Conservation (phyloP, 1,140 invertebrate genomes). For the Drusus annulatus region DNA sequence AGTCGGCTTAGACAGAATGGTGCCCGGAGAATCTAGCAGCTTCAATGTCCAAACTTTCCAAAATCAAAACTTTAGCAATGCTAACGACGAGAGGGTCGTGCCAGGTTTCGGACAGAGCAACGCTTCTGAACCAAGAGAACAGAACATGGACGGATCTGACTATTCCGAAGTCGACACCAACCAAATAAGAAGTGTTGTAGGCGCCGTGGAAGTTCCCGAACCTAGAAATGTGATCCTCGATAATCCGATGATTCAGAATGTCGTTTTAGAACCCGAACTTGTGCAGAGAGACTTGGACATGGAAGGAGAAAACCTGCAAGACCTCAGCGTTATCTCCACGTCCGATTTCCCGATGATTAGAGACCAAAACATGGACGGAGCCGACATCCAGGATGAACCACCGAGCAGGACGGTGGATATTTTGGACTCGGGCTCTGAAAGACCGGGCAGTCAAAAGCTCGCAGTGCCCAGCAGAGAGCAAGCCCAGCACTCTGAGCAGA, state of each 20-base stretch:
- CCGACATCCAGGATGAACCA: slow-evolving; percentile 58
- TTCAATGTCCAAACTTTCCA: slow-evolving; percentile 62
- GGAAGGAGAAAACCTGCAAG: slow-evolving; percentile 75
- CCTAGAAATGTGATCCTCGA: slow-evolving; percentile 50
- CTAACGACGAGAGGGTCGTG: slow-evolving; percentile 68
- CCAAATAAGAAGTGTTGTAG: slow-evolving; percentile 63
- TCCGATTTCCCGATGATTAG: slow-evolving; percentile 63
- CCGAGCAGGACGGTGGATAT: slow-evolving; percentile 14
- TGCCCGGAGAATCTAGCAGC: slow-evolving; percentile 68
- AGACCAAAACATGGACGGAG: slow-evolving; percentile 64
- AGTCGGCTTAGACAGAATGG: slow-evolving; percentile 68
- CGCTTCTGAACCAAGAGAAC: slow-evolving; percentile 66
- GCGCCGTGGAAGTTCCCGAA: slow-evolving; percentile 61
- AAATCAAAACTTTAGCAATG: slow-evolving; percentile 63
- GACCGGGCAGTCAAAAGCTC: slow-evolving; percentile 29
- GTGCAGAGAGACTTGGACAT: slow-evolving; percentile 70
- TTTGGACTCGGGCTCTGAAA: slow-evolving; percentile 51
- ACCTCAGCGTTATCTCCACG: slow-evolving; percentile 66
- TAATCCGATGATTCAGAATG: slow-evolving; percentile 43
- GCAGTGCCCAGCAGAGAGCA: slow-evolving; percentile 28
- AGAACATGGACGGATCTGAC: slow-evolving; percentile 69
- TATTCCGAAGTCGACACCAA: slow-evolving; percentile 65
- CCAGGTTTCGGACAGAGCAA: slow-evolving; percentile 68
- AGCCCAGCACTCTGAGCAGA: slow-evolving; percentile 40
- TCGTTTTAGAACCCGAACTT: slow-evolving; percentile 62